Evolutionary conservation across 1,140 invertebrate species (phyloP).

Genomic region (Euura saliciscinereae): DNA sequence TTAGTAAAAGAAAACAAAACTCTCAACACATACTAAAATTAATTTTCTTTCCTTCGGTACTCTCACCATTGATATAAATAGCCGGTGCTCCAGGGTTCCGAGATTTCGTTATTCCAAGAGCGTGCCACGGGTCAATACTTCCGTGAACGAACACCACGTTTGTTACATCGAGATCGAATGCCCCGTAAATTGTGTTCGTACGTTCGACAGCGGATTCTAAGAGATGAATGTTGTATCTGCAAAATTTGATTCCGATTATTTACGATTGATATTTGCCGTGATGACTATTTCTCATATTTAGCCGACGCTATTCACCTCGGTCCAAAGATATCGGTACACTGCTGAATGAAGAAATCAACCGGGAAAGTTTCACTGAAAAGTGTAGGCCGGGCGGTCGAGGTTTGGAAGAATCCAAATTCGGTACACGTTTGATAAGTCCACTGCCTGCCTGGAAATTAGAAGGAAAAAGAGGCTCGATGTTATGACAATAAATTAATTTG

Average conservation of each 20-base stretch:
- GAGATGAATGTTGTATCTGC: conserved; percentile 65
- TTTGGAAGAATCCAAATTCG: conserved; percentile 95
- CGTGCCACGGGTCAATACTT: conserved; percentile 93
- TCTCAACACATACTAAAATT: conserved; percentile 8
- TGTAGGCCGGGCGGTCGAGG: conserved; percentile 73
- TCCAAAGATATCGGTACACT: conserved; percentile 86
- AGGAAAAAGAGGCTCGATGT: neutral
- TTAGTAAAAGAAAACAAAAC: conserved; percentile 18
- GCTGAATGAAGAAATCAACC: conserved; percentile 78
- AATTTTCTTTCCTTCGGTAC: neutral
- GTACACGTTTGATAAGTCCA: conserved; percentile 97
- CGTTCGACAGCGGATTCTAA: conserved; percentile 67
- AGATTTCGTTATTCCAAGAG: conserved; percentile 73
- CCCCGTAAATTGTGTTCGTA: conserved; percentile 85
- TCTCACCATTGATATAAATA: conserved; percentile 74
- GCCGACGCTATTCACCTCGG: conserved; percentile 39
- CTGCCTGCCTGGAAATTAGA: conserved; percentile 67
- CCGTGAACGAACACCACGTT: conserved; percentile 90
- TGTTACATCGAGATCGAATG: conserved; percentile 69
- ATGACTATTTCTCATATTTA: no score
- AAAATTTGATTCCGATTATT: conserved; percentile 17
- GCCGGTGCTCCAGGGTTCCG: conserved; percentile 65
- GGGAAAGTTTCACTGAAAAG: conserved; percentile 82
- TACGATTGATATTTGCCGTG: conserved; percentile 4
- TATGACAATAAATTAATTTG: neutral